Base-by-base conservation (phyloP, 2,888 invertebrate species). In the Machimus rusticus region DNA sequence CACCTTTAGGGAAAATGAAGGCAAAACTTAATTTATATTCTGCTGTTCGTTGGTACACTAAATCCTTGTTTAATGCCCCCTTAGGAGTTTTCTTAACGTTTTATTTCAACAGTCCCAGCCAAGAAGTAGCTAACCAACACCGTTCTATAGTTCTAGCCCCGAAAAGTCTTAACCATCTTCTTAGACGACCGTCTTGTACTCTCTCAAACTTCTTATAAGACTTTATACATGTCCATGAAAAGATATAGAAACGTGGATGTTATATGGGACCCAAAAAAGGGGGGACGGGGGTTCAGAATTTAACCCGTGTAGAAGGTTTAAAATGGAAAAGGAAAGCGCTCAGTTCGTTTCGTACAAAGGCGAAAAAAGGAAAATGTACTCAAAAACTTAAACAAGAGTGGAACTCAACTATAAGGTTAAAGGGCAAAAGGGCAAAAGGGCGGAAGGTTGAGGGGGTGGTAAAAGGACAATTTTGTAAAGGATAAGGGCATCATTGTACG, bases 21-120 rank as follows among this genome's bases (percentile, higher is more conserved):
- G 39, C 46, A 85, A 85, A 85, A 85, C 85, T 85, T 85, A 85
- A 85, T 85, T 85, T 85, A 85, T 85, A 85, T 85, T 85, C 85
- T 46, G 74, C 39, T 74, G 57, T 43, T 74, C 46, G n/a, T 23
- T 28, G 9, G 37, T 66, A 39, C 74, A 84, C 66, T 66, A 84
- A 84, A 84, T 66, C 43, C 84, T 19, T 43, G 43, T 85, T 46
- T 74, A 74, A 85, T 74, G 43, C 74, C 74, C 66, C 74, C 84
- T 66, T 84, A 84, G 84, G 66, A 84, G 84, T 74, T 84, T 84
- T 84, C 84, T 84, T 66, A 66, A 37, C 84, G 66, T 84, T 84
- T 84, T 84, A 57, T 74, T 81, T 31, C n/a, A 66, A 66, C 39
- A 43, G 43, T 39, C 37, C 43, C 23, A 37, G 43, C 19, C 34